Conservation (phyloP, 2,888 invertebrate genomes). For the Hipparchia semele region DNA sequence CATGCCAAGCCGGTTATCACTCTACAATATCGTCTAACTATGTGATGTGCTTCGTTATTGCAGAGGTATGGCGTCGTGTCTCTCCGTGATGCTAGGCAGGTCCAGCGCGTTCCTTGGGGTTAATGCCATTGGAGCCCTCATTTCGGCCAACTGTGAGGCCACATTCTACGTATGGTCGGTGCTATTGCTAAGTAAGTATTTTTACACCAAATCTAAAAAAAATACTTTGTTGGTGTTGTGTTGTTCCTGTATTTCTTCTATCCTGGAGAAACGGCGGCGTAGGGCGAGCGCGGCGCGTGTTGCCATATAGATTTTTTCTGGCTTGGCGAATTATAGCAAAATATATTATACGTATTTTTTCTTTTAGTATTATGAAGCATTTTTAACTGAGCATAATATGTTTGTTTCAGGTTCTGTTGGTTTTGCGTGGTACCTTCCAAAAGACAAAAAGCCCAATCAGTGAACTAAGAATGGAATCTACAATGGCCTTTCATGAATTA, state of each 20-base stretch:
- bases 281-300: no score
- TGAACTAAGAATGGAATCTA: slow-evolving; percentile 30
- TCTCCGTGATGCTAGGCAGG: slow-evolving; percentile 85
- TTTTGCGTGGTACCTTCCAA: slow-evolving; percentile 68
- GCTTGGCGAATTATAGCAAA: no score
- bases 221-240: no score
- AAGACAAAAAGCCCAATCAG: slow-evolving; percentile 55
- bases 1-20: no score
- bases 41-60: background rate
- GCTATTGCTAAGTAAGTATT: slow-evolving; percentile 73
- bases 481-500: no score
- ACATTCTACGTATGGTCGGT: slow-evolving; percentile 84
- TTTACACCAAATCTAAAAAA: no score
- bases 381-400: background rate
- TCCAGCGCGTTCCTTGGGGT: slow-evolving; percentile 86
- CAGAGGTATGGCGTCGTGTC: slow-evolving; percentile 85
- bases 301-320: no score
- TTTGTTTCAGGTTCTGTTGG: slow-evolving; percentile 59
- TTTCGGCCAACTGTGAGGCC: slow-evolving; percentile 84
- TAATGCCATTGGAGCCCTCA: slow-evolving; percentile 84
- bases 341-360: no score
- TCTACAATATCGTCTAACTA: no score
- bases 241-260: no score
- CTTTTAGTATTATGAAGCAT: background rate
- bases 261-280: no score